These are phyloP conservation scores for Pollenia amentaria DNA, from an alignment of 2,888 invertebrate species.

Conservation along the genomic window DNA sequence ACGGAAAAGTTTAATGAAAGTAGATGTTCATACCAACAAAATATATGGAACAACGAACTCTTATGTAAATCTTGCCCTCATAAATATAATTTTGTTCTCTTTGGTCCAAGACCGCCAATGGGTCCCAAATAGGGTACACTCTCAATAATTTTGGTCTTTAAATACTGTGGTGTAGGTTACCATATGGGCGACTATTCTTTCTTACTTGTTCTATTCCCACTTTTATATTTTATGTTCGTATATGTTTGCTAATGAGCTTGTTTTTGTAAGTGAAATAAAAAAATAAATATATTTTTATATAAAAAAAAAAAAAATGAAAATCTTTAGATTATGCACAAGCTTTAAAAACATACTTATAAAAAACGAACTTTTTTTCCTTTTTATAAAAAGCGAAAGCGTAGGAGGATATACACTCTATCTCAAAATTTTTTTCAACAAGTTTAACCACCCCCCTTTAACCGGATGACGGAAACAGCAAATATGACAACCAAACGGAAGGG, in stretches of 20 bases:
- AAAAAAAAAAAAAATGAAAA: too few relatives aligned
- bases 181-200: not conserved
- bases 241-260: slow-evolving; percentile 66
- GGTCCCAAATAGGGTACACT: too few relatives aligned
- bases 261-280: slow-evolving; percentile 40
- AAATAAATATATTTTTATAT: not conserved
- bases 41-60: too few relatives aligned
- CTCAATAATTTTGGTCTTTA: too few relatives aligned
- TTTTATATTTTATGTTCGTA: not conserved
- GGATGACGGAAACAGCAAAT: slow-evolving; percentile 83
- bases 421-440: slow-evolving; percentile 9
- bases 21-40: too few relatives aligned
- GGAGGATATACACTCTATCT: slow-evolving; percentile 1
- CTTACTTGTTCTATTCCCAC: not conserved
- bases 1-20: too few relatives aligned
- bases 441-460: slow-evolving; percentile 68
- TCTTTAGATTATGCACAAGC: slow-evolving; percentile 22
- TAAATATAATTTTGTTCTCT: too few relatives aligned
- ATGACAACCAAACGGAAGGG: slow-evolving; percentile 82
- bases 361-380: not conserved
- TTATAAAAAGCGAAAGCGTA: not conserved
- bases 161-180: too few relatives aligned
- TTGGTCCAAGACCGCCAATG: too few relatives aligned
- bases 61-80: too few relatives aligned
- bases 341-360: slow-evolving; percentile 28